These are phyloP conservation scores for Acleris laterana DNA, from an alignment of 2,888 invertebrate genomes.

Conservation along the genomic window DNA sequence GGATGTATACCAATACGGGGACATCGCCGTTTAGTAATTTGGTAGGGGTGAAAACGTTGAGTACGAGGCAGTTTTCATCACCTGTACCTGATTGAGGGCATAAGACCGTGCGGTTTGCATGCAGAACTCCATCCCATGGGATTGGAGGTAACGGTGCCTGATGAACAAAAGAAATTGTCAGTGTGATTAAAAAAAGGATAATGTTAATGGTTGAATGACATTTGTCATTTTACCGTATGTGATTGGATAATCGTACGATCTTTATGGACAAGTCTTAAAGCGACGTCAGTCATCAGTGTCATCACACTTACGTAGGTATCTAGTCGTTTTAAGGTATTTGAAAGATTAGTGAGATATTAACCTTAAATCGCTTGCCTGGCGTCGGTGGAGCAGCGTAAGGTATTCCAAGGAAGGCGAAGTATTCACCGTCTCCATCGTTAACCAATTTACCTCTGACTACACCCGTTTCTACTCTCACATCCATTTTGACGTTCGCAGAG, in stretches of 20 bases:
- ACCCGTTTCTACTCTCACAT: slow-evolving; percentile 15
- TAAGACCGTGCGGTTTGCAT: slow-evolving; percentile 29
- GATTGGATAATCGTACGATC: too few relatives aligned
- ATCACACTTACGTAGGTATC: too few relatives aligned
- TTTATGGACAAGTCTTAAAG: too few relatives aligned
- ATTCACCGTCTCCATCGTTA: slow-evolving; percentile 38
- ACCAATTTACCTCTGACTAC: slow-evolving; percentile 17
- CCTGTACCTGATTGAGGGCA: slow-evolving; percentile 36
- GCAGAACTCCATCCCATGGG: slow-evolving; percentile 26
- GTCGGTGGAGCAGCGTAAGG: slow-evolving; percentile 45
- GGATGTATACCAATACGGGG: slow-evolving; percentile 45
- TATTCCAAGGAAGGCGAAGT: slow-evolving; percentile 46
- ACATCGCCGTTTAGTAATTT: slow-evolving; percentile 37
- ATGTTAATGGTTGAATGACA: too few relatives aligned
- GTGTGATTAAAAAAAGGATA: too few relatives aligned
- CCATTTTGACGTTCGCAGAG: neutral
- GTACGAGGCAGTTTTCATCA: slow-evolving; percentile 37
- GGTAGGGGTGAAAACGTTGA: slow-evolving; percentile 45
- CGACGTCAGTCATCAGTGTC: too few relatives aligned
- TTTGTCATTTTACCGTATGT: too few relatives aligned
- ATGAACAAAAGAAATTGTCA: neutral
- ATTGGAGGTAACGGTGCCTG: slow-evolving; percentile 18
- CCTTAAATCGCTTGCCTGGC: slow-evolving; percentile 14
- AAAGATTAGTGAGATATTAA: too few relatives aligned
- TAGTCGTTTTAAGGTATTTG: too few relatives aligned